A percentile compares a stretch with the other conserved stretches of the same genome.
Conservation (phyloP, 2,797 vertebrate genomes). For the Rhynchonycteris naso region DNA sequence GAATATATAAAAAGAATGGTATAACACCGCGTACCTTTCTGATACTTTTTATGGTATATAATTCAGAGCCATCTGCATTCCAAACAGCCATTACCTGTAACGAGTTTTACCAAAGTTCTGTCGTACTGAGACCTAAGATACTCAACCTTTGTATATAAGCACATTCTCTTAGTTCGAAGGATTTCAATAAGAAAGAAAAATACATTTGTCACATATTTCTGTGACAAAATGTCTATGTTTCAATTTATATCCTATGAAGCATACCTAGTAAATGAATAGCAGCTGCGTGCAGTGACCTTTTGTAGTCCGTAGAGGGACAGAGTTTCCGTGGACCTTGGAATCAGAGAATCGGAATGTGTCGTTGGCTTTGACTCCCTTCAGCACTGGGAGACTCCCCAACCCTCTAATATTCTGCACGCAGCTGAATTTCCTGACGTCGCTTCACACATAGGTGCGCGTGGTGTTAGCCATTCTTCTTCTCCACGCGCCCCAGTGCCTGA, state of each 20-base stretch:
- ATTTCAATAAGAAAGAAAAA: slow-evolving; percentile 35
- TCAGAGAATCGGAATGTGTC: slow-evolving; percentile 3
- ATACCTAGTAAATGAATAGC: background rate
- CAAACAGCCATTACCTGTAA: background rate
- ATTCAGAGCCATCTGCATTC: background rate
- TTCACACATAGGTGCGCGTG: background rate
- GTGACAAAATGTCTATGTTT: slow-evolving; percentile 25
- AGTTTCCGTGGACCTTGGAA: slow-evolving; percentile 1
- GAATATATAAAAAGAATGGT: background rate
- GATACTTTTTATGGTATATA: background rate
- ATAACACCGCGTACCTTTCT: background rate
- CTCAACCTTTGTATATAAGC: background rate
- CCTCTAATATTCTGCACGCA: background rate
- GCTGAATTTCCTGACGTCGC: background rate
- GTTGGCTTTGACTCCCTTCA: background rate
- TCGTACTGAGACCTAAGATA: background rate
- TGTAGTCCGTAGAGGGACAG: background rate
- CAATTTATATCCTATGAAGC: slow-evolving; percentile 32
- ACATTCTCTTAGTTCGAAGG: slow-evolving; percentile 10
- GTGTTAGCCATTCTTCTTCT: background rate
- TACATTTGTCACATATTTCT: slow-evolving; percentile 46
- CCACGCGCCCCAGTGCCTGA: background rate
- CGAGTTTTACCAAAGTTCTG: background rate
- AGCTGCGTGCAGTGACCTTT: slow-evolving; percentile 11
- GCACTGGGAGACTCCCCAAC: background rate